Evolutionary conservation across 2,797 vertebrate genomes (phyloP).

Genomic region (Danio aesculapii): DNA sequence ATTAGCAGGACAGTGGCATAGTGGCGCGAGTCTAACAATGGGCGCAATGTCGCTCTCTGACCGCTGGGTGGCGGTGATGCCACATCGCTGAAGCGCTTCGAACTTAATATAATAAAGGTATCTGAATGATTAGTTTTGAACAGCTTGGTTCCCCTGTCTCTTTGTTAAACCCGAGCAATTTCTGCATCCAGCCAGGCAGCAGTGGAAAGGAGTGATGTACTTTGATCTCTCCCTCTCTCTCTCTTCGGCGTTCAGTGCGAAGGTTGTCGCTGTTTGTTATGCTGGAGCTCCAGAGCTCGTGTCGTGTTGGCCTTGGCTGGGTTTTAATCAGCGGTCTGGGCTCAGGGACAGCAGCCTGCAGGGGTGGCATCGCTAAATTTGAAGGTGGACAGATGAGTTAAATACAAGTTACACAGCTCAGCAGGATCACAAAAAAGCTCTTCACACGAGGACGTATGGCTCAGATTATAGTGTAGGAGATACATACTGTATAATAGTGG

Average conservation of each 20-base stretch:
- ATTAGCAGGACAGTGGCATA: slow-evolving; percentile 45
- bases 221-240: slow-evolving; percentile 45
- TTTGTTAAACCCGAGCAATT: slow-evolving; percentile 52
- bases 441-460: slow-evolving; percentile 39
- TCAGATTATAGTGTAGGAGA: slow-evolving; percentile 33
- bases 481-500: slow-evolving; percentile 34
- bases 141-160: slow-evolving; percentile 27
- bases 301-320: slow-evolving; percentile 44
- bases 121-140: slow-evolving; percentile 48
- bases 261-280: slow-evolving; percentile 37
- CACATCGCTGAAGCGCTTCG: slow-evolving; percentile 25
- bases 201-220: slow-evolving; percentile 56
- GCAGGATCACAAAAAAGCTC: slow-evolving; percentile 44
- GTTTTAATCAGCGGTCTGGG: slow-evolving; percentile 56
- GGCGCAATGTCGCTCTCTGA: background rate
- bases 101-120: slow-evolving; percentile 12
- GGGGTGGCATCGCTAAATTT: slow-evolving; percentile 44
- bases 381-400: slow-evolving; percentile 59
- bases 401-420: slow-evolving; percentile 51
- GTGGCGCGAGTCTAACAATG: slow-evolving; percentile 3
- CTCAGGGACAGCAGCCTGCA: slow-evolving; percentile 50
- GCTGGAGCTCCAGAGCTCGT: slow-evolving; percentile 17
- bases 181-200: slow-evolving; percentile 47
- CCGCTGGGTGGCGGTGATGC: slow-evolving; percentile 59
- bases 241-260: slow-evolving; percentile 35